Conservation (phyloP, 2,113 vertebrate genomes). For the Rafetus swinhoei region DNA sequence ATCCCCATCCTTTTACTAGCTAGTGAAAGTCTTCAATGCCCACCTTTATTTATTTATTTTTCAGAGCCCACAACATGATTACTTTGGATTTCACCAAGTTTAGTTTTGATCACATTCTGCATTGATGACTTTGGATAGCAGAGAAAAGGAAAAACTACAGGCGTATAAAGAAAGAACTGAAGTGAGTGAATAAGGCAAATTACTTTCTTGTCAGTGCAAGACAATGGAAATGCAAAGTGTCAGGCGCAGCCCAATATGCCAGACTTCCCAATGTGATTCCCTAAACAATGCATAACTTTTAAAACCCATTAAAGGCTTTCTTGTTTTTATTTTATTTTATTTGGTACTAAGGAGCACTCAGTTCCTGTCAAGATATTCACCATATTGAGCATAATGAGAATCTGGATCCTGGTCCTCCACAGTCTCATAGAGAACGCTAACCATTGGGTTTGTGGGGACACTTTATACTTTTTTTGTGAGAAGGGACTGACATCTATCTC, state of each 20-base stretch:
- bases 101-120: neutral
- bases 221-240: neutral
- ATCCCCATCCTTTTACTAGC: neutral
- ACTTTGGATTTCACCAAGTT: fast-evolving
- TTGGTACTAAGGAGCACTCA: neutral
- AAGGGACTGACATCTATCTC: too few species aligned
- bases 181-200: neutral
- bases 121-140: neutral
- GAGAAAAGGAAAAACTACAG: neutral
- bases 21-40: neutral
- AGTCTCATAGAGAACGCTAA: neutral
- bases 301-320: fast-evolving
- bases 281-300: neutral
- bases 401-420: neutral
- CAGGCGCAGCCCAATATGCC: neutral
- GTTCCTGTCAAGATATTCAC: neutral
- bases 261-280: fast-evolving
- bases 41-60: neutral
- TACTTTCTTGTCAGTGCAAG: neutral
- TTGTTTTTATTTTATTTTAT: fast-evolving
- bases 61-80: neutral
- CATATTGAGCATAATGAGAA: neutral
- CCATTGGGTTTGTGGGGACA: too few species aligned
- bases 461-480: too few species aligned
- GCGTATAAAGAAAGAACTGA: neutral